A percentile compares a stretch with the other conserved stretches of the same genome.
phyloP scores from a whole-genome alignment of 2,888 invertebrate genomes.

The Automeris io region DNA sequence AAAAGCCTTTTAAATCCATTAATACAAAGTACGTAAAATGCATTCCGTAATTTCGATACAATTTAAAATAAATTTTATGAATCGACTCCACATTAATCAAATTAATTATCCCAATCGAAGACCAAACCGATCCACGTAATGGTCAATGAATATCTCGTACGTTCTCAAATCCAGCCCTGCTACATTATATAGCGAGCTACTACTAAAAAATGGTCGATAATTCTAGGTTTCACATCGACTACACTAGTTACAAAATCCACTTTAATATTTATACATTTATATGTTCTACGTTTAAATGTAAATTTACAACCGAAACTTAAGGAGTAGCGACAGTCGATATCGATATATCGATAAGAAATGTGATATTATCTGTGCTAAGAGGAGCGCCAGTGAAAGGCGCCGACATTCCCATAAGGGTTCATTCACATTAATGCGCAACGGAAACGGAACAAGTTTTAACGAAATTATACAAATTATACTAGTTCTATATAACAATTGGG shows the following conservation, averaged over 20 bases:
- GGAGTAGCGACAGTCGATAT: neutral
- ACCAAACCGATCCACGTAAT: too few relatives aligned
- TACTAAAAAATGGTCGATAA: neutral
- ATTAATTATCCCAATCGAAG: too few relatives aligned
- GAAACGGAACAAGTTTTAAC: neutral
- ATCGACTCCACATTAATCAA: too few relatives aligned
- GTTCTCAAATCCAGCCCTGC: neutral
- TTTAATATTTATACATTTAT: neutral
- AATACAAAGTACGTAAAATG: too few relatives aligned
- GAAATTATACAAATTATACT: too few relatives aligned
- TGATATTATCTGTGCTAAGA: neutral
- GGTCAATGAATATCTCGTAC: neutral
- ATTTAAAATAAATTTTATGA: too few relatives aligned
- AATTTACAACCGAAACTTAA: neutral
- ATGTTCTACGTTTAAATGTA: neutral
- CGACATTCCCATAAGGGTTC: neutral
- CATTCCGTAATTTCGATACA: too few relatives aligned
- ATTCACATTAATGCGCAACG: neutral
- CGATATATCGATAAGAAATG: neutral
- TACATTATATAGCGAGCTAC: neutral
- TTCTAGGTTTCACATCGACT: neutral
- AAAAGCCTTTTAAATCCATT: too few relatives aligned
- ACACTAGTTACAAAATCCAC: slow-evolving; percentile 1
- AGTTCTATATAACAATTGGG: too few relatives aligned
- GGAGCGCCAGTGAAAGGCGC: neutral